Evolutionary conservation across 1,140 invertebrate species (phyloP).

Genomic region (Magallana angulata): DNA sequence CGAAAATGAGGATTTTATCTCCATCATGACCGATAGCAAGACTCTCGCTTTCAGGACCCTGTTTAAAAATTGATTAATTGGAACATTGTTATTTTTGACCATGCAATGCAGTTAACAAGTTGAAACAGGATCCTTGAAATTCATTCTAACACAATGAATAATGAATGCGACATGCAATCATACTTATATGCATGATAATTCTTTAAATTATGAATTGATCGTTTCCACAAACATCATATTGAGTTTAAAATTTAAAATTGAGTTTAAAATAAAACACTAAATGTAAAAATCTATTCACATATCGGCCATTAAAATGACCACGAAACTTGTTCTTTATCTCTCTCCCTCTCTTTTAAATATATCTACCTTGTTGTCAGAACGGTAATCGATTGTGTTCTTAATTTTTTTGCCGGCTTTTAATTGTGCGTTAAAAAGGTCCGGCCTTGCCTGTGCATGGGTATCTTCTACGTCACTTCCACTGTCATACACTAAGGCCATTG

Average conservation of each 20-base stretch:
- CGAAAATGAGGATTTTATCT: conserved; percentile 27
- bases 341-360: no score
- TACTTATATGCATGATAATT: neutral
- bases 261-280: neutral
- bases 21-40: conserved; percentile 45
- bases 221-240: neutral
- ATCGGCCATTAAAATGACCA: neutral
- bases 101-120: neutral
- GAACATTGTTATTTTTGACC: neutral
- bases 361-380: conserved; percentile 52
- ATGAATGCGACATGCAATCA: no score
- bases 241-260: neutral
- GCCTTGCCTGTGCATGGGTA: neutral
- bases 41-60: conserved; percentile 53
- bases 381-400: conserved; percentile 12
- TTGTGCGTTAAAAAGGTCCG: conserved; percentile 39
- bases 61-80: neutral
- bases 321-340: no score
- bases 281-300: neutral
- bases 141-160: neutral
- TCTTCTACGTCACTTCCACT: conserved; percentile 52
- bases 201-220: neutral
- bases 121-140: neutral
- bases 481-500: conserved; percentile 50
- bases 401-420: neutral